Conservation (phyloP, 2,797 vertebrate genomes). For the Selene dorsalis region DNA sequence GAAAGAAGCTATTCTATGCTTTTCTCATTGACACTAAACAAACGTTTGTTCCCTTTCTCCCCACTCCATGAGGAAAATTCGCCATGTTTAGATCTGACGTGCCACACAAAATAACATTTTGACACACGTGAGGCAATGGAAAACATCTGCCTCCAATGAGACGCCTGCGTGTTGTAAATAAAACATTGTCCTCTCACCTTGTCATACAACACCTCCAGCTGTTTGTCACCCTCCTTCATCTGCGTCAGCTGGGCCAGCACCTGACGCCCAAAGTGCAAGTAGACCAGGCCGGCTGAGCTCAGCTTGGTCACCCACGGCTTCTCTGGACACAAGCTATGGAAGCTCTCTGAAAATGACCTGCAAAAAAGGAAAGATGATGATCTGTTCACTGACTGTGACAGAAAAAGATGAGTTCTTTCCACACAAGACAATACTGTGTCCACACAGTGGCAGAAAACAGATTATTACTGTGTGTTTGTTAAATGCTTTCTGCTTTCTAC, state of each 20-base stretch:
- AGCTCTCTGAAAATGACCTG: slow-evolving; percentile 90
- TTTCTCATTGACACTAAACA: not conserved
- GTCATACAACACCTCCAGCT: slow-evolving; percentile 87
- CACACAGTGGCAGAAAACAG: not conserved
- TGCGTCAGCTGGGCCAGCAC: slow-evolving; percentile 86
- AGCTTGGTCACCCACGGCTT: slow-evolving; percentile 94
- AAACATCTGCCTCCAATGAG: slow-evolving; percentile 25
- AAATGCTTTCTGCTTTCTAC: not conserved
- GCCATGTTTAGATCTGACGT: slow-evolving; percentile 5
- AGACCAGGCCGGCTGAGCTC: slow-evolving; percentile 95
- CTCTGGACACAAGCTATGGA: slow-evolving; percentile 88
- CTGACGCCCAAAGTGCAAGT: slow-evolving; percentile 90
- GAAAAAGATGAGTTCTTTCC: not conserved
- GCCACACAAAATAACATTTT: not conserved
- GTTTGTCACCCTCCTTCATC: slow-evolving; percentile 81
- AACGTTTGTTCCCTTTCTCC: not conserved
- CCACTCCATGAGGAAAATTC: not conserved
- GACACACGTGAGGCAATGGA: rapidly evolving
- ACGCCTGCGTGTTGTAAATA: slow-evolving; percentile 25
- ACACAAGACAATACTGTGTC: not conserved
- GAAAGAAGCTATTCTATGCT: not conserved
- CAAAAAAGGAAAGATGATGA: not conserved
- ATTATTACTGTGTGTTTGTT: not conserved
- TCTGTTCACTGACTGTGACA: not conserved
- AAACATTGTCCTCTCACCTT: slow-evolving; percentile 83